Base-by-base conservation (phyloP, 2,888 invertebrate species). In the Lingula anatina region DNA sequence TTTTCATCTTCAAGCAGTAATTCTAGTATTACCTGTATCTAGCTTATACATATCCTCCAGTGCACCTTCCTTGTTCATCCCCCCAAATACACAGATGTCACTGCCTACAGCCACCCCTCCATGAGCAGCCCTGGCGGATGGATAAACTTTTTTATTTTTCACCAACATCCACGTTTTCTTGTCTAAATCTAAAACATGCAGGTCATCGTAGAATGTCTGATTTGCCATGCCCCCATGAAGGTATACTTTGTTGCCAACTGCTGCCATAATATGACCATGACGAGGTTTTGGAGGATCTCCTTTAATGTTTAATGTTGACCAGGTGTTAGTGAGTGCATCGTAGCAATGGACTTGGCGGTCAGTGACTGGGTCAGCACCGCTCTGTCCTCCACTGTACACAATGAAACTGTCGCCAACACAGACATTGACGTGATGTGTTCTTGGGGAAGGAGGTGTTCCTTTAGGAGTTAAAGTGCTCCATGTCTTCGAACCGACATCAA, bases 161-260 rank as follows among this genome's bases (percentile, higher is more conserved):
- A 66, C 57, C 49, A 57, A 60, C 12, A 56, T 57, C 73, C 74
- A 74, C 4, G 61, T 56, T 24, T 60, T 57, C 37, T 61, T 66
- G 9, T 65, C 61, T 21, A 75, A 46, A 55, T 76, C 71, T 20
- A 76, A 54, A 15, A 69, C 57, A 56, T 74, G 70, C 20, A 76
- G 61, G 50, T 76, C 75, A 54, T 73, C 70, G 49, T 71, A 76
- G 54, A 76, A 72, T 5, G 65, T 66, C 21, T 63, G 56, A 3
- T 70, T 71, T 2, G 70, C 62, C 72, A 76, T 73, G 18, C 76
- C 76, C 15, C 75, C 76, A 54, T 75, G 75, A 26, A 76, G 50
- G 48, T 62, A 70, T 21, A 77, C 54, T 46, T 64, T 65, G 52
- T 62, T 63, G 20, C 65, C 65, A 25, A 63, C 49, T 7, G 65